Evolutionary conservation across 1,140 invertebrate species (phyloP).

Genomic region (Caenorhabditis tropicalis): DNA sequence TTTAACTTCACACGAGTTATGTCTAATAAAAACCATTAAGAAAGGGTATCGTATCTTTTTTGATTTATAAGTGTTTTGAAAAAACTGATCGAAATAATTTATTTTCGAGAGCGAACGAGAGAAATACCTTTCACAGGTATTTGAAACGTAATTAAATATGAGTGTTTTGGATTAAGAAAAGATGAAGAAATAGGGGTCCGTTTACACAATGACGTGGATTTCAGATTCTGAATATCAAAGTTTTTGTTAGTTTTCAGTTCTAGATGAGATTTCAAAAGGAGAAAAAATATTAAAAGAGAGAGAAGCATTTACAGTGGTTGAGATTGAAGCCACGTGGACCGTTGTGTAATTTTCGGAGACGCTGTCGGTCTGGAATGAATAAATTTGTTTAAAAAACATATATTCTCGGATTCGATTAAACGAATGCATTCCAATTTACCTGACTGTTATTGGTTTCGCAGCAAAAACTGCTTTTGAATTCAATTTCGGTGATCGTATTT

Average conservation of each 20-base stretch:
- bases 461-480: conserved; percentile 2
- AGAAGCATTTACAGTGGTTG: background rate
- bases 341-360: background rate
- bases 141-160: too few species aligned
- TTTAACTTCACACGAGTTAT: background rate
- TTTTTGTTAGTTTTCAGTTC: background rate
- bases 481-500: conserved; percentile 6
- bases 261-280: background rate
- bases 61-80: too few species aligned
- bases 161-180: background rate
- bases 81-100: too few species aligned
- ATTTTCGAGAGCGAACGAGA: too few species aligned
- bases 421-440: background rate
- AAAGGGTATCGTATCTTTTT: too few species aligned
- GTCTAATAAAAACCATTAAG: background rate
- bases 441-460: conserved; percentile 5
- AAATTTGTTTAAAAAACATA: background rate
- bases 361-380: background rate
- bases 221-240: conserved; percentile 27
- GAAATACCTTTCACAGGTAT: background rate
- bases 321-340: conserved; percentile 24
- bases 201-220: conserved; percentile 39
- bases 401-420: too few species aligned
- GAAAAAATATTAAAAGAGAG: background rate
- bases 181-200: background rate